Base-by-base conservation (phyloP, 1,140 invertebrate species). In the Drosophila repletoides region DNA sequence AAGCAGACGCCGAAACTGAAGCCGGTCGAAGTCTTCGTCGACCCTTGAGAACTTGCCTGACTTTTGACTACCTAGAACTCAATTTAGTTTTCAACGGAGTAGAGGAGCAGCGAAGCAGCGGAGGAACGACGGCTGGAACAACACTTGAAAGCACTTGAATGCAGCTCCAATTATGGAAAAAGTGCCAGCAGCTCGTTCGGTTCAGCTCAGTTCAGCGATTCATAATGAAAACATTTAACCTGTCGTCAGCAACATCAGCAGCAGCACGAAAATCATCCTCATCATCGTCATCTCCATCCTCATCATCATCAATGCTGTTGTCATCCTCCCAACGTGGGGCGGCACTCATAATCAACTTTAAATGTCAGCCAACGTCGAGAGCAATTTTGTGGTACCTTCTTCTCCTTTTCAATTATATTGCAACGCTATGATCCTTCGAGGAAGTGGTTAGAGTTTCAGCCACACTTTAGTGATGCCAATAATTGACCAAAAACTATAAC, bases 201-300 rank as follows among this genome's bases (percentile, higher is more conserved):
- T 40, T 69, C 60, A 76, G 68, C 49, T 76, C 53, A 61, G 66
- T 24, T 49, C 71, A 70, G 56, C 65, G 53, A 77, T 61, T 88
- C 76, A 87, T 88, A 87, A 87, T 87, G 77, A 87, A 87, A 87
- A 88, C 83, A 83, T 87, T 87, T 87, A 87, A 87, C 83, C 83
- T 87, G 83, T 87, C 84, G 83, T 76, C 73, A 65, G 72, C 73
- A 51, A 66, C 60, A 72, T 61, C 70, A 52, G 33, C 33, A 53
- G 49, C n/a, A 74, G 55, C 60, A 59, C 56, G 64, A 83, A 77
- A 83, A 61, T 17, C 12, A 38, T 33, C 26, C 26, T 33, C 22
- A 14, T 4, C 19, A 21, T 24, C 19, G n/a, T 3, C 26, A 29
- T 7, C 24, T 26, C 17, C 45, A 24, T 10, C 1, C 6, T 31